Evolutionary conservation across 2,888 invertebrate species (phyloP).

Genomic region (Synergus umbraculus): DNA sequence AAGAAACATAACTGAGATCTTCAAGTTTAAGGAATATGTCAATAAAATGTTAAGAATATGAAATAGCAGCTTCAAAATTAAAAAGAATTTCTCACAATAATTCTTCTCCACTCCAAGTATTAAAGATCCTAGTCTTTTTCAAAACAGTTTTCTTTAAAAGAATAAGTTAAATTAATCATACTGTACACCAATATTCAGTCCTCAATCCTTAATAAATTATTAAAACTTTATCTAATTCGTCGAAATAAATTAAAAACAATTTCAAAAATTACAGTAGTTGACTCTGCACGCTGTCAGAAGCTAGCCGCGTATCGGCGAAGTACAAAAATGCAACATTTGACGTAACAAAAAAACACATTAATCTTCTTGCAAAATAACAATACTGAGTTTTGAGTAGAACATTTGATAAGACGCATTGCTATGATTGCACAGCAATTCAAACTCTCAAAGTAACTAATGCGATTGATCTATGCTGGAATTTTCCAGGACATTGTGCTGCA

Average conservation of each 20-base stretch:
- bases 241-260: not conserved
- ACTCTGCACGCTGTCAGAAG: slow-evolving; percentile 27
- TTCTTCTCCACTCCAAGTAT: not conserved
- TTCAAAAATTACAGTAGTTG: not conserved
- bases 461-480: not conserved
- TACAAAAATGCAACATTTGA: slow-evolving; percentile 1
- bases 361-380: not conserved
- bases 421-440: slow-evolving; percentile 13
- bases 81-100: not conserved
- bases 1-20: not conserved
- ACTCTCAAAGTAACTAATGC: not conserved
- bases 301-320: slow-evolving; percentile 1
- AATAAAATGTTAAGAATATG: not conserved
- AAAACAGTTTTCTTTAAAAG: not conserved
- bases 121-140: not conserved
- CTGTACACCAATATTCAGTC: not conserved
- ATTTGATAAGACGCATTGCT: not conserved
- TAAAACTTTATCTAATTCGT: not conserved
- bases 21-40: not conserved
- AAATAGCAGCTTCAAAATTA: not conserved
- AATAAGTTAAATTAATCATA: not conserved
- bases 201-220: not conserved
- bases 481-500: not conserved
- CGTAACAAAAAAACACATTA: slow-evolving; percentile 25
- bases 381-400: not conserved